Percentiles rank a stretch among this genome's conserved stretches.
phyloP scores from a whole-genome alignment of 2,888 invertebrate species.

The Drosophila affinis region DNA sequence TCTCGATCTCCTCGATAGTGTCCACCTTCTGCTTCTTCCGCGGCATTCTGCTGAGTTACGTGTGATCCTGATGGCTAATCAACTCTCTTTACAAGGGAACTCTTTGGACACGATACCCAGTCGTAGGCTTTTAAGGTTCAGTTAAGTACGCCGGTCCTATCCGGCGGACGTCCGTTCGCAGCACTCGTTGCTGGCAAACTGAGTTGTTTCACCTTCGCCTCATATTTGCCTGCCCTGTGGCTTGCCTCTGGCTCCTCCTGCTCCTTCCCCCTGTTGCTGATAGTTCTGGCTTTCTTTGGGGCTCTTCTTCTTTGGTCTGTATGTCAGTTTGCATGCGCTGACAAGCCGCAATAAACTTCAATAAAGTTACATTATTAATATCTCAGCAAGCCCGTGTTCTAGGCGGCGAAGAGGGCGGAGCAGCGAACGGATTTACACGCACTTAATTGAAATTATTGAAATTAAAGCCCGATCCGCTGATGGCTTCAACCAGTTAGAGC shows the following conservation, averaged over 20 bases:
- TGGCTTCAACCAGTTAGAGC: background rate
- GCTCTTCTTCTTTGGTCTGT: conserved; percentile 41
- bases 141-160: background rate
- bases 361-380: conserved; percentile 71
- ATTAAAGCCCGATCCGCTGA: conserved; percentile 26
- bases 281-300: conserved; percentile 43
- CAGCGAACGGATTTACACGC: conserved; percentile 36
- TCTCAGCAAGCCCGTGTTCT: conserved; percentile 43
- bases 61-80: background rate
- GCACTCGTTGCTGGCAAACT: conserved; percentile 59
- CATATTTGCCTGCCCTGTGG: conserved; percentile 40
- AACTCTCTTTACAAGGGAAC: background rate
- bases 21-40: conserved; percentile 82
- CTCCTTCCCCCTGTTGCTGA: conserved; percentile 32
- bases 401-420: background rate
- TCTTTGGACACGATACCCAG: background rate
- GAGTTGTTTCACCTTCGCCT: conserved; percentile 45
- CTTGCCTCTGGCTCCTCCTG: background rate
- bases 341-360: conserved; percentile 77
- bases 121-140: background rate
- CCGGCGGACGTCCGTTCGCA: conserved; percentile 41
- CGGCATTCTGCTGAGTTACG: conserved; percentile 63
- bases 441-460: conserved; percentile 51
- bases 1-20: conserved; percentile 83
- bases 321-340: conserved; percentile 67